phyloP scores from a whole-genome alignment of 2,797 vertebrate genomes.

The Alauda arvensis region DNA sequence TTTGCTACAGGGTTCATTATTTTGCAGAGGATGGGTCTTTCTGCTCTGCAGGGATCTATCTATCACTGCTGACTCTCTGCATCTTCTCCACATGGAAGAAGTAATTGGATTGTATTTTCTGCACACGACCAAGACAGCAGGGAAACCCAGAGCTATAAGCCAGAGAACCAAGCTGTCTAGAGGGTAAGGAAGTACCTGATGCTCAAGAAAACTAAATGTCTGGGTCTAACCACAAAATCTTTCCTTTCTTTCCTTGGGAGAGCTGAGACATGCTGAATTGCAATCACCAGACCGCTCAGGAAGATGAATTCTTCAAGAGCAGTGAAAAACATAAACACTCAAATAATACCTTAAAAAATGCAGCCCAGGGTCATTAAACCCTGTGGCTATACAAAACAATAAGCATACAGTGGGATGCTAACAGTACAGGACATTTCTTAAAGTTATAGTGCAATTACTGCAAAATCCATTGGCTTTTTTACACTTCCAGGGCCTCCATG shows the following conservation, averaged over 20 bases:
- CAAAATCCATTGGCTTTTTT: not conserved
- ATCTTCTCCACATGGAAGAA: constrained; percentile 41
- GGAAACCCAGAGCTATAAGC: not conserved
- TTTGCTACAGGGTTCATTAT: constrained; percentile 18
- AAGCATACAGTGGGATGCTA: not conserved
- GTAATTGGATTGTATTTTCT: constrained; percentile 46
- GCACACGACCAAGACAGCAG: not conserved
- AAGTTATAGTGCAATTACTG: not conserved
- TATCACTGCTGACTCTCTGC: constrained; percentile 22
- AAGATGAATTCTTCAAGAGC: not conserved
- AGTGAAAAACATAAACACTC: not conserved
- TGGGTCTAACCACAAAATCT: not conserved
- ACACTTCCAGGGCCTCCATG: not conserved
- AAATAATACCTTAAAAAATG: not conserved
- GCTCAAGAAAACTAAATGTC: not conserved
- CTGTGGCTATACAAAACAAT: not conserved
- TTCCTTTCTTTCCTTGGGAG: not conserved
- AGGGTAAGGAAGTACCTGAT: not conserved
- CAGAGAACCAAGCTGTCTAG: not conserved
- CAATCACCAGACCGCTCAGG: not conserved
- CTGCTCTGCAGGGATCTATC: constrained; percentile 27
- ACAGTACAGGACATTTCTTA: not conserved
- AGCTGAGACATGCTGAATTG: not conserved
- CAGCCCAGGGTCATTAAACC: not conserved
- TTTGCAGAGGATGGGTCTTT: constrained; percentile 32